phyloP scores from a whole-genome alignment of 2,888 invertebrate genomes.

The Chloroclystis v-ata region DNA sequence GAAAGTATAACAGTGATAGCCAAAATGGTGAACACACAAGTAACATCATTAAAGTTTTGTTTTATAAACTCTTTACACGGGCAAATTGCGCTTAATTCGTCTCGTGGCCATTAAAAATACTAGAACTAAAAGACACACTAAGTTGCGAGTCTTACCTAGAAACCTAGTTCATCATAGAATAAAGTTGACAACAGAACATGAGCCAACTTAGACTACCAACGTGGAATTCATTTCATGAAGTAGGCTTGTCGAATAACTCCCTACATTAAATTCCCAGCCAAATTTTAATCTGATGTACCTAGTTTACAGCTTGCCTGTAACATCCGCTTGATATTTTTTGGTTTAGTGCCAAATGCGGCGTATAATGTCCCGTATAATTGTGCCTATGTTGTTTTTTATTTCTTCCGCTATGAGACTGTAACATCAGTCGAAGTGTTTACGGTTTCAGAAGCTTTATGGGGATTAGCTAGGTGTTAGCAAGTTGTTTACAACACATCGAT shows the following conservation, averaged over 20 bases:
- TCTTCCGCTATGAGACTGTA: conserved; percentile 9
- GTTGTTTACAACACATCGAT: too few species aligned
- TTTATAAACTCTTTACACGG: too few species aligned
- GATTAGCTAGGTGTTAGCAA: too few species aligned
- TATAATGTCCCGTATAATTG: conserved; percentile 19
- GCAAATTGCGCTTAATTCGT: too few species aligned
- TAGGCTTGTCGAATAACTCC: background rate
- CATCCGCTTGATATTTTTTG: conserved; percentile 22
- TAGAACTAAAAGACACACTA: too few species aligned
- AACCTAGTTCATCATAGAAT: too few species aligned
- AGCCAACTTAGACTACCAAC: background rate
- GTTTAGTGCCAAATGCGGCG: conserved; percentile 29
- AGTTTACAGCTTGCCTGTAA: conserved; percentile 9
- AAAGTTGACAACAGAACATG: too few species aligned
- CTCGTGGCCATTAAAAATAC: too few species aligned
- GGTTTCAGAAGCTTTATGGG: background rate
- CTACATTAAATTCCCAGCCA: background rate
- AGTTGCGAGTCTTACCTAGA: too few species aligned
- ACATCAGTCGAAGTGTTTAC: background rate
- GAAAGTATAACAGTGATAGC: too few species aligned
- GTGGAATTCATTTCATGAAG: background rate
- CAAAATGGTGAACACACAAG: too few species aligned
- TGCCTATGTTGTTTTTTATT: conserved; percentile 17
- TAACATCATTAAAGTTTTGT: too few species aligned
- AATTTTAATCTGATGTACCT: conserved; percentile 11